Evolutionary conservation across 64 coral and sea anemone species (phyloP).

Genomic region (Montipora cactus): DNA sequence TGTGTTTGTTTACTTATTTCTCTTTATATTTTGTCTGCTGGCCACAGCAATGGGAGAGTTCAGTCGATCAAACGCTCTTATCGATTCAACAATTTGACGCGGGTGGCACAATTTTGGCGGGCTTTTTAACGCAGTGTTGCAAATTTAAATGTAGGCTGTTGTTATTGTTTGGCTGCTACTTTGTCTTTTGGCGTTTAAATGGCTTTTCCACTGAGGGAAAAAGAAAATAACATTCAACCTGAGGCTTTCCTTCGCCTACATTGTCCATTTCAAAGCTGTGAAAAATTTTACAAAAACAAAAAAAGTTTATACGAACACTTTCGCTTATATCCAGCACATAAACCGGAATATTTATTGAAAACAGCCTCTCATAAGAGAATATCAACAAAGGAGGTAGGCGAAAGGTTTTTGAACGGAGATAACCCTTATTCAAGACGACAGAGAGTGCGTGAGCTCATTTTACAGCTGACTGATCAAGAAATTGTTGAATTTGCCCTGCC

Average conservation of each 20-base stretch:
- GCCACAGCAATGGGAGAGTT: background rate
- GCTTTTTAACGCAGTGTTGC: background rate
- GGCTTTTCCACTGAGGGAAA: background rate
- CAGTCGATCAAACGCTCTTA: background rate
- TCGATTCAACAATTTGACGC: background rate
- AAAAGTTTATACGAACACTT: background rate
- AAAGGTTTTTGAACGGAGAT: background rate
- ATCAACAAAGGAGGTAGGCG: background rate
- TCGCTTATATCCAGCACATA: background rate
- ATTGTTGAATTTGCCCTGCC: background rate
- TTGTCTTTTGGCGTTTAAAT: background rate
- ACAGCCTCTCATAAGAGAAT: background rate
- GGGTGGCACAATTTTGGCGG: background rate
- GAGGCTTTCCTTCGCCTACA: background rate
- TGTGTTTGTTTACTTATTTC: background rate
- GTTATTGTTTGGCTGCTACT: background rate
- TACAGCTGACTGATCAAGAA: background rate
- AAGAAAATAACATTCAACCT: background rate
- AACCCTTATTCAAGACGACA: background rate
- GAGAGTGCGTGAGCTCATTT: background rate
- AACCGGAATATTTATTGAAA: background rate
- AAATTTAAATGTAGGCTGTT: background rate
- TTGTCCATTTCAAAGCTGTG: slow-evolving; percentile 26
- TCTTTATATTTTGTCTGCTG: background rate
- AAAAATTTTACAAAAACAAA: background rate